Base-by-base conservation (phyloP, 2,113 vertebrate genomes). In the Reinhardtius hippoglossoides region DNA sequence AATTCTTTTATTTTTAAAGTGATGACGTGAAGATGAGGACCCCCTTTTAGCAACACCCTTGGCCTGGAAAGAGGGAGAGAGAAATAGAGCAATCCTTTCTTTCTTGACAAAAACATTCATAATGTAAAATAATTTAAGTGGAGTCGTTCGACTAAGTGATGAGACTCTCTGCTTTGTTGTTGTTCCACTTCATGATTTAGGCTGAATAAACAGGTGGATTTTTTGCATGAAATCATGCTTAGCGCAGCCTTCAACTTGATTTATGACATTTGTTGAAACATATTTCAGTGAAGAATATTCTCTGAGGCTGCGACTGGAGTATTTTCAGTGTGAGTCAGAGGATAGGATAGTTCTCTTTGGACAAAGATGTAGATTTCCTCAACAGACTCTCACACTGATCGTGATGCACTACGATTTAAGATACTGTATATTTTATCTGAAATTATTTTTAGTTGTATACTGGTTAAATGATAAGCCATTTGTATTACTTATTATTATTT, bases 141-240 rank as follows among this genome's bases (percentile, higher is more conserved):
- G 4, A n/a, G 50, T 9, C 14, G 4, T 52, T 6, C 50, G 0
- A n/a, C 50, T 1, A 6, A 59, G 48, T 44, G 31, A 77, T 62
- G 20, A 16, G 48, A 14, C 27, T 52, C 27, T 52, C 31, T 55
- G n/a, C 52, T 37, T 52, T 18, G 27, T 26, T 64, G 37, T 9
- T 18, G 21, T 54, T 8, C 12, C 52, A 27, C 40, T 15, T 31
- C 12, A 42, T 63, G 20, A 35, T 76, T 62, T 31, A 20, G 35
- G 67, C 48, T 21, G n/a, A 79, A 61, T 48, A 57, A 68, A 74
- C 61, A 50, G 44, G 24, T 66, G 71, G 57, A 55, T 54, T 42
- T 79, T 79, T 71, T 71, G 40, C 75, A 83, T 78, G 37, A 78
- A 74, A 26, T 44, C 44, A 2, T 40, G 4, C 50, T 40, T 5